Base-by-base conservation (phyloP, 2,888 invertebrate genomes). In the Archips crataeganus region DNA sequence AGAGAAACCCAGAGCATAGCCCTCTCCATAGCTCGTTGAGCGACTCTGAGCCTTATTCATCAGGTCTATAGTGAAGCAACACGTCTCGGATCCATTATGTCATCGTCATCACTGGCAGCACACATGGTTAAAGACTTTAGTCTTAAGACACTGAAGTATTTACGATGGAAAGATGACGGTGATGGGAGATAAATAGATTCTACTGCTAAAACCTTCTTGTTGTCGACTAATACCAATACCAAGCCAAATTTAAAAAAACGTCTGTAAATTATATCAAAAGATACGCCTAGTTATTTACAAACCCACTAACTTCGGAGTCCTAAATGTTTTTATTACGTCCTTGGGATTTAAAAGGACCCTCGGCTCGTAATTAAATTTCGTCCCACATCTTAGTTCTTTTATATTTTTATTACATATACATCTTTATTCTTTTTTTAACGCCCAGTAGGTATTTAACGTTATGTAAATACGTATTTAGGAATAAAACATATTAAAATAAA, bases 401-500 rank as follows among this genome's bases (percentile, higher is more conserved):
- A 71, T 57, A 61, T 54, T 51, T 71, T 71, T 42, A 66, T 71
- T 61, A 71, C 32, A 34, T 42, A 34, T 42, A 61, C 60, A 60
- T 71, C 51, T 71, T 71, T 61, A 71, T 71, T 54, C 51, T 61
- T 61, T 66, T 71, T 71, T 59, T 66, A 66, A 66, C 0, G 71
- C 51, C 32, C 42, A 15, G 15, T 15, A 42, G 59, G 60, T 39
- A 49, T 49, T 23, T 23, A 23, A 23, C 23, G 23, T 23, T 23
- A 23, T 23, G 23, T 23, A 23, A 23, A 23, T 23, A 23, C 23
- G 23, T 47, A 2, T 49, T 71, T 45, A 32, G 36, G 32, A 45
- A 3, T 9, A 10, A 34, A 15, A 70, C 57, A 15, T 6, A 23
- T 9, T 34, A 9, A 42, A 63, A 11, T n/a, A 39, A 39, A 6